These are phyloP conservation scores for Thysanoteuthis rhombus DNA, from an alignment of 2,888 invertebrate species.

Conservation along the genomic window DNA sequence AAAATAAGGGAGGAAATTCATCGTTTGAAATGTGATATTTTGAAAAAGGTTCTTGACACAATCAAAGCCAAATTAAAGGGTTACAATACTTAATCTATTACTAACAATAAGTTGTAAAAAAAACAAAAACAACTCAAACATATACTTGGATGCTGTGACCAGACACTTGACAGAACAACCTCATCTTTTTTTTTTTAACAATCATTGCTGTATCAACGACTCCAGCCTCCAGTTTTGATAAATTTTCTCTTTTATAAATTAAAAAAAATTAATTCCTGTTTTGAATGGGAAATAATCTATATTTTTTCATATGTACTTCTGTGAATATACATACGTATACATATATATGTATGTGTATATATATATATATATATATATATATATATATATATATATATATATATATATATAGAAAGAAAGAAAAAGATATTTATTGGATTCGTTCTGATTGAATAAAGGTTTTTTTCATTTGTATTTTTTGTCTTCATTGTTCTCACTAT, in stretches of 20 bases:
- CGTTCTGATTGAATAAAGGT: background rate
- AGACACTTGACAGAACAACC: background rate
- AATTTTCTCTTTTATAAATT: background rate
- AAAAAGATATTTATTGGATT: background rate
- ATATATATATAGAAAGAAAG: too few species aligned
- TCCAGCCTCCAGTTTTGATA: background rate
- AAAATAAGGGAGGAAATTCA: too few species aligned
- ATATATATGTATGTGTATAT: too few species aligned
- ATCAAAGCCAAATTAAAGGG: too few species aligned
- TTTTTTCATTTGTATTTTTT: background rate
- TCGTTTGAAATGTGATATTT: too few species aligned
- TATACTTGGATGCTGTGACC: background rate
- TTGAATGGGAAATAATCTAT: background rate
- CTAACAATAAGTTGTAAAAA: too few species aligned
- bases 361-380: too few species aligned
- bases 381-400: too few species aligned
- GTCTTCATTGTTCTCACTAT: background rate
- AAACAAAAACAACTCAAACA: background rate
- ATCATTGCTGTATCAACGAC: background rate
- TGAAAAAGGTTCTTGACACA: too few species aligned
- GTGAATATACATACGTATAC: too few species aligned
- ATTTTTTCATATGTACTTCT: background rate
- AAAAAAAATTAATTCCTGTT: background rate
- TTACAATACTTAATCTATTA: too few species aligned
- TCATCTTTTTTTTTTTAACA: background rate